Evolutionary conservation across 2,888 invertebrate genomes (phyloP), one percentile per base, ranked within the genome.

Genomic region (Thyatira batis): DNA sequence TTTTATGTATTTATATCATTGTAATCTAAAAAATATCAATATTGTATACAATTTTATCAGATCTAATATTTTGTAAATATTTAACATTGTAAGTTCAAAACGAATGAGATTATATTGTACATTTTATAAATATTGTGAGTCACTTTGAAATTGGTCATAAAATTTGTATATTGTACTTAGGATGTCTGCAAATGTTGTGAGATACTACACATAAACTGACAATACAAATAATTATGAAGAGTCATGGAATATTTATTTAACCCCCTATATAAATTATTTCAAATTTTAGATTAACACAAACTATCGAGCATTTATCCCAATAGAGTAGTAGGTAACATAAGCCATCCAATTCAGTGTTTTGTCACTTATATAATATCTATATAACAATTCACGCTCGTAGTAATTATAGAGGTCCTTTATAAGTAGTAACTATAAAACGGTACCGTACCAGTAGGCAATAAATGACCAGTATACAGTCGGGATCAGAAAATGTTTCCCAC

Each of bases 21-120:
- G 82, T 91, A 89, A 87, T 85, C 84, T 88, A 87, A 83, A 79
- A 80, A 79, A 76, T 81, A 82, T 82, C 81, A 73, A 78, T 82
- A 87, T 87, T 91, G 90, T 92, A 91, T 89, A 91, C 91, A 90
- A 86, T 84, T 90, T 88, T 89, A 88, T 86, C 82, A 88, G 84
- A 91, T 84, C 82, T 85, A 88, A 89, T 91, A 91, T 90, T 91
- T 91, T 92, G 92, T 92, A 92, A 89, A 92, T 92, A 92, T 90
- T 82, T 89, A 87, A 87, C 76, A 67, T 64, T 69, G 75, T 79
- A 80, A 86, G 88, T 87, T 82, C 84, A 85, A 90, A 90, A 85
- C 83, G 82, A 89, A 89, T 89, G 92, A 92, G 92, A 92, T 92
- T 92, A 91, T 90, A 91, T 89, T 92, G 91, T 92, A 92, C 84